Base-by-base conservation (phyloP, 30 jellyfish, hydroid and myxozoan species). In the Turritopsis dohrnii region DNA sequence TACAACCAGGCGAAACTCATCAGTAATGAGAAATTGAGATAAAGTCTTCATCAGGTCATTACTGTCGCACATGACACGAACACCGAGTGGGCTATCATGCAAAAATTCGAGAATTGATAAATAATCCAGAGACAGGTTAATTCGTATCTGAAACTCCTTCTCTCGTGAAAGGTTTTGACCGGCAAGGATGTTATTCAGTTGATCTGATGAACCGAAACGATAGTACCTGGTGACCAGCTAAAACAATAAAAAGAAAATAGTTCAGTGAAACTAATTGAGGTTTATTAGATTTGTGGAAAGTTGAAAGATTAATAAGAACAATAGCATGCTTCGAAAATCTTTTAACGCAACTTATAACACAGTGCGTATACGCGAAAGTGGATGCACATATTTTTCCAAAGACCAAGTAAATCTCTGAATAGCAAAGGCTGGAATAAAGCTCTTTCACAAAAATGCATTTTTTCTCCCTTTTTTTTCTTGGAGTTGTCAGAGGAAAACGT, bases 31-130 rank as follows among this genome's bases (percentile, higher is more conserved):
- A 84, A 25, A 93, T 54, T 93, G 98, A 18, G 96, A 88, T 79
- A 93, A 28, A 0, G 98, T 93, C 60, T 93, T 93, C 18, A 24
- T 83, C 29, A 93, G 79, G 81, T 80, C 94, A 74, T 88, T 93
- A 73, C 98, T 93, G 73, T 93, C 98, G 85, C 98, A 93, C 98
- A 93, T 93, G 29, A 93, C 98, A 20, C 96, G 76, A 29, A 86
- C 80, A 28, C 95, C 96, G 52, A 52, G 71, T n/a, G 90, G 90
- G 74, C 87, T 81, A 54, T 81, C 71, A 83, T 93, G 98, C 73
- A 93, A 82, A 60, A 88, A 88, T 26, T 26, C 73, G 0, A 93
- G 73, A 0, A 88, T 83, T 18, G 84, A 66, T 65, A 93, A 74
- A 83, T 88, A 93, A 80, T 88, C 96, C 65, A 19, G 29, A 23